Evolutionary conservation across 2,797 vertebrate species (phyloP).

Genomic region (Chromobotia macracanthus): DNA sequence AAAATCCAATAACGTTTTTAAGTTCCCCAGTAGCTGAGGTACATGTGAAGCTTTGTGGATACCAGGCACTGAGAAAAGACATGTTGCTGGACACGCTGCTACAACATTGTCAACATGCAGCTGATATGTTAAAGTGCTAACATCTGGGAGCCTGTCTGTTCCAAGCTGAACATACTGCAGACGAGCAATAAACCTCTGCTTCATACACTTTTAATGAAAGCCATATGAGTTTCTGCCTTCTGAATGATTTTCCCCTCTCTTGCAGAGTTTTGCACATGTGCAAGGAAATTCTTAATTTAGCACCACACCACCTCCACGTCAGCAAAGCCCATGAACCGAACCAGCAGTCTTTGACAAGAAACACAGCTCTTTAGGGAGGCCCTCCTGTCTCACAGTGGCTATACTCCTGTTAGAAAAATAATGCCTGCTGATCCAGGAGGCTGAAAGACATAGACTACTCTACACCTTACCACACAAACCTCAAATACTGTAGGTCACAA

Average conservation of each 20-base stretch:
- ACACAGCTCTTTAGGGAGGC: constrained; percentile 64
- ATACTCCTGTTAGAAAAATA: constrained; percentile 70
- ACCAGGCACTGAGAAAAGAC: constrained; percentile 34
- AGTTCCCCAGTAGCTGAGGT: constrained; percentile 42
- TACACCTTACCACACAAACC: constrained; percentile 57
- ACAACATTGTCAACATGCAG: constrained; percentile 56
- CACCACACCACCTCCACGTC: constrained; percentile 47
- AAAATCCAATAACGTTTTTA: background rate
- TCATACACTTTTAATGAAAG: constrained; percentile 69
- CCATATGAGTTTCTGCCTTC: constrained; percentile 55
- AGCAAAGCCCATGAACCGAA: constrained; percentile 67
- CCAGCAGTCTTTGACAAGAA: constrained; percentile 74
- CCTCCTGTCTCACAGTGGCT: constrained; percentile 60
- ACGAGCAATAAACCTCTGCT: constrained; percentile 64
- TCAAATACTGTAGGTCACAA: constrained; percentile 58
- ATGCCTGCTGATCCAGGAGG: constrained; percentile 62
- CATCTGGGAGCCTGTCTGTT: constrained; percentile 66
- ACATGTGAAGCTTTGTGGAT: constrained; percentile 62
- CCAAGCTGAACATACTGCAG: constrained; percentile 26
- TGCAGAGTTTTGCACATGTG: constrained; percentile 45
- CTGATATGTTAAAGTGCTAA: constrained; percentile 58
- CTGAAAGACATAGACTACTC: constrained; percentile 58
- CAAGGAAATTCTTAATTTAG: constrained; percentile 53
- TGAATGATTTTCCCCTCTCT: constrained; percentile 30
- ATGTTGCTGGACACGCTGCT: constrained; percentile 44